These are phyloP conservation scores for Hippocampus comes DNA, from an alignment of 2,113 vertebrate genomes.

Conservation along the genomic window DNA sequence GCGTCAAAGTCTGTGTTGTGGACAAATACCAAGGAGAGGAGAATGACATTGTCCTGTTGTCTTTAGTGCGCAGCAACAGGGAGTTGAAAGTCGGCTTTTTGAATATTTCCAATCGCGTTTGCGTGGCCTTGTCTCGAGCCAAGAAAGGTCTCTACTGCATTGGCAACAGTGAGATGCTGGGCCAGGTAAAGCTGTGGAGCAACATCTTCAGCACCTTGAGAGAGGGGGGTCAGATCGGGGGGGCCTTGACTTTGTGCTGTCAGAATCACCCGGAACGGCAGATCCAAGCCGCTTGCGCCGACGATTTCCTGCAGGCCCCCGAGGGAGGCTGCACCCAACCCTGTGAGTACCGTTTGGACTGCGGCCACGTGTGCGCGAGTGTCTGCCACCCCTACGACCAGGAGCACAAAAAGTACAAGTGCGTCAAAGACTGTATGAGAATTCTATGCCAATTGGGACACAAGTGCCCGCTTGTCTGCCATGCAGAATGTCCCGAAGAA, in stretches of 20 bases:
- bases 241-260: conserved; percentile 77
- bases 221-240: conserved; percentile 74
- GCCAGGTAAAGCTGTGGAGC: conserved; percentile 82
- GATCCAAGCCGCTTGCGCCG: conserved; percentile 67
- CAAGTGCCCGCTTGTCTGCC: conserved; percentile 74
- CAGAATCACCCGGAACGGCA: conserved; percentile 85
- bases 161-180: conserved; percentile 83
- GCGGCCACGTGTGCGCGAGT: conserved; percentile 85
- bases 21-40: conserved; percentile 98
- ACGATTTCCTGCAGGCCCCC: conserved; percentile 81
- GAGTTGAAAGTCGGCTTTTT: conserved; percentile 83
- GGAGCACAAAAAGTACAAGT: conserved; percentile 79
- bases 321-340: conserved; percentile 87
- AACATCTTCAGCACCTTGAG: conserved; percentile 80
- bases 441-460: conserved; percentile 79
- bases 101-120: conserved; percentile 86
- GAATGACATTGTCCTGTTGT: conserved; percentile 91
- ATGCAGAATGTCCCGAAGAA: conserved; percentile 65
- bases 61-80: conserved; percentile 87
- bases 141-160: conserved; percentile 90
- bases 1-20: conserved; percentile 89
- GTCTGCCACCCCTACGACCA: conserved; percentile 88
- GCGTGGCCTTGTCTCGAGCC: conserved; percentile 90
- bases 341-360: conserved; percentile 83
- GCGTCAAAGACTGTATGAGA: conserved; percentile 81